Base-by-base conservation (phyloP, 2,113 vertebrate genomes). In the Ranitomeya variabilis region DNA sequence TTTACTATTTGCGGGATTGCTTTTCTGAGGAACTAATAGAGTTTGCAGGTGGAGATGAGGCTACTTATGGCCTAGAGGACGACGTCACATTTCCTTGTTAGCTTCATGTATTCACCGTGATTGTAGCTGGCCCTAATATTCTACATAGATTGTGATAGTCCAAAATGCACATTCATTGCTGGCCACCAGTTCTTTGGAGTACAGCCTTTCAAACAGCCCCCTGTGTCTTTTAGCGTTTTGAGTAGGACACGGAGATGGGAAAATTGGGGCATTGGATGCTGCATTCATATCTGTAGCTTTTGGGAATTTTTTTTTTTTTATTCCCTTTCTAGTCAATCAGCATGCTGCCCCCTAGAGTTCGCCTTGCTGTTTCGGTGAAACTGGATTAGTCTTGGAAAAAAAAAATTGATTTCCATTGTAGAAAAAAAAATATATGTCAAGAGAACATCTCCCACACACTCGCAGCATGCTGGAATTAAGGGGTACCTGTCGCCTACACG, bases 381-480 rank as follows among this genome's bases (percentile, higher is more conserved):
- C 73, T 51, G 73, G 45, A 76, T 51, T 74, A 74, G 71, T 45
- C 15, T 45, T 5, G 45, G 45, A 21, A 21, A 37, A 52, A 51
- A 76, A 4, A 11, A 18, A 45, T 51, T 31, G 10, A 76, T 76
- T 45, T 76, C 45, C 73, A 52, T 76, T 19, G 21, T 52, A 19
- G 16, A 74, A 76, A 76, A 76, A 76, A 13, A 31, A 31, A 31
- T 31, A 31, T 16, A 16, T 74, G 37, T 52, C 37, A 52, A 10
- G 73, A 76, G 73, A 76, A 76, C 73, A 76, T 76, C 73, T 76
- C 73, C 73, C 37, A 76, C 73, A 52, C 73, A 52, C 18, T 76
- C 37, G 21, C 18, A 52, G 73, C 16, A 19, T 52, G 16, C 45
- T 18, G 37, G 71, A 74, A 74, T 18, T 45, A 52, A 76, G 73